Evolutionary conservation across 1,140 invertebrate species (phyloP).

Genomic region (Whitmania pigra): DNA sequence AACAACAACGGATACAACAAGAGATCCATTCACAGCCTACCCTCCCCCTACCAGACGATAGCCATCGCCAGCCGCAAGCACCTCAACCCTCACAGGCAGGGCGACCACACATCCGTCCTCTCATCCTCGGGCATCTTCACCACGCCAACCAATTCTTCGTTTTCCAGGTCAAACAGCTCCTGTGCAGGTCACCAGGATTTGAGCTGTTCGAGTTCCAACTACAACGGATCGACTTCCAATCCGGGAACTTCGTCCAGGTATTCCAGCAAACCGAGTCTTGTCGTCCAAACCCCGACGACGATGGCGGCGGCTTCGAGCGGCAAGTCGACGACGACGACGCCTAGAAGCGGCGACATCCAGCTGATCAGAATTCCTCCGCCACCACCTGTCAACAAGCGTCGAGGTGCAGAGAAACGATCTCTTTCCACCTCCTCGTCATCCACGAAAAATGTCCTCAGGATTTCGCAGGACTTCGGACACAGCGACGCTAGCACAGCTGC

Average conservation of each 20-base stretch:
- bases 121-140: background rate
- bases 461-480: background rate
- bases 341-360: background rate
- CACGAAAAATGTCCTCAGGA: background rate
- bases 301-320: background rate
- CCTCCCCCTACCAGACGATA: constrained; percentile 4
- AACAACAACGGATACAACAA: constrained; percentile 1
- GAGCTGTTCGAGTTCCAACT: background rate
- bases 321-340: background rate
- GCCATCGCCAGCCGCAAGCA: background rate
- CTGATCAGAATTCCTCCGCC: background rate
- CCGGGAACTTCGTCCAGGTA: background rate
- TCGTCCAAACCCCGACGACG: background rate
- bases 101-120: background rate
- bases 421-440: background rate
- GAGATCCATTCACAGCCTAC: background rate
- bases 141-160: background rate
- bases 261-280: too few relatives aligned
- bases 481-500: background rate
- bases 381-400: background rate
- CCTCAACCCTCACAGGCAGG: background rate
- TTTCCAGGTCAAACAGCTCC: background rate
- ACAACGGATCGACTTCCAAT: background rate
- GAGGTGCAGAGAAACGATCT: background rate
- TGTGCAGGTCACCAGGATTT: background rate